Conservation (phyloP, 2,888 invertebrate species). For the Andrena haemorrhoa region DNA sequence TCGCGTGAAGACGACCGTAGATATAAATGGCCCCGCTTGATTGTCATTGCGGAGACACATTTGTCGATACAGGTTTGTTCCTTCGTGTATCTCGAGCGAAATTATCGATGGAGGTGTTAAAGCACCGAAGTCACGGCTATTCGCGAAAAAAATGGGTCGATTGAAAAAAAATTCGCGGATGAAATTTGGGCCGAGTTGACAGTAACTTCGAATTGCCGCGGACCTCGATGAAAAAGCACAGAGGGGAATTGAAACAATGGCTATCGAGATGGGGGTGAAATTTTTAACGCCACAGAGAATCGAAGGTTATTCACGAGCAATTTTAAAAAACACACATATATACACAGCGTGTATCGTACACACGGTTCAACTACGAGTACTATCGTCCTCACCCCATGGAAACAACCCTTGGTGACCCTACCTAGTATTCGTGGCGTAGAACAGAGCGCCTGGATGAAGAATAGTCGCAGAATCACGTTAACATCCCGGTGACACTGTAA, state of each 20-base stretch:
- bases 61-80: too few species aligned
- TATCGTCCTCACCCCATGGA: slow-evolving; percentile 45
- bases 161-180: slow-evolving; percentile 11
- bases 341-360: slow-evolving; percentile 38
- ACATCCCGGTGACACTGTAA: slow-evolving; percentile 38
- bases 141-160: background rate
- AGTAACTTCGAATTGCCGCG: slow-evolving; percentile 36
- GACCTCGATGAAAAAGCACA: slow-evolving; percentile 26
- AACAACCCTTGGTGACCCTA: slow-evolving; percentile 68
- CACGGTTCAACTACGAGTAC: slow-evolving; percentile 45
- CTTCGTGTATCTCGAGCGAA: background rate
- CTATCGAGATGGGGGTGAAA: slow-evolving; percentile 31
- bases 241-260: slow-evolving; percentile 48
- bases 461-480: slow-evolving; percentile 16
- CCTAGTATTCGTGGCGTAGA: slow-evolving; percentile 56
- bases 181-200: slow-evolving; percentile 47
- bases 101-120: slow-evolving; percentile 19
- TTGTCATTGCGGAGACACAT: too few species aligned
- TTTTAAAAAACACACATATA: slow-evolving; percentile 63
- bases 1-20: background rate
- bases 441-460: slow-evolving; percentile 55
- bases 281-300: slow-evolving; percentile 59
- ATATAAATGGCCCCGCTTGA: too few species aligned
- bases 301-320: slow-evolving; percentile 63
- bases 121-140: background rate